These are phyloP conservation scores for Geotrypetes seraphini DNA, from an alignment of 2,797 vertebrate genomes.

Conservation along the genomic window DNA sequence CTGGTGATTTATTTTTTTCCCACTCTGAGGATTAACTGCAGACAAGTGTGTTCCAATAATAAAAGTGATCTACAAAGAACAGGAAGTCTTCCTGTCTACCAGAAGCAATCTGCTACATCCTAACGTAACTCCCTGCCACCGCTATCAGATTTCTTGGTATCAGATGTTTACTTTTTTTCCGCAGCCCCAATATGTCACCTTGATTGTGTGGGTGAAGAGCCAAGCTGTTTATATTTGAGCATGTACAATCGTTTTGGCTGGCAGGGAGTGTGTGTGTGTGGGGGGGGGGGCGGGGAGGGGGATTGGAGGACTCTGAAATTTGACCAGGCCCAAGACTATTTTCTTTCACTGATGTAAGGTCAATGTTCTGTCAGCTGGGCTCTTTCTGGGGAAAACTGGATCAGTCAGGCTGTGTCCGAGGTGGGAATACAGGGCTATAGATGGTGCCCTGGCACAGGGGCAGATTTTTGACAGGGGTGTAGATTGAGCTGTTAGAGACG, in stretches of 20 bases:
- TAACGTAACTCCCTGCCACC: slow-evolving; percentile 24
- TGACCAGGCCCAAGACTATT: slow-evolving; percentile 20
- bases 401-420: too few species aligned
- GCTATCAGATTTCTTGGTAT: slow-evolving; percentile 42
- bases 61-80: slow-evolving; percentile 53
- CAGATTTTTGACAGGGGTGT: too few species aligned
- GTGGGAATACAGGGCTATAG: too few species aligned
- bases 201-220: slow-evolving; percentile 22
- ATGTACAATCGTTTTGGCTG: slow-evolving; percentile 10
- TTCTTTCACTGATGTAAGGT: slow-evolving; percentile 25
- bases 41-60: slow-evolving; percentile 61
- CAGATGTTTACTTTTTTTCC: slow-evolving; percentile 4
- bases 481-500: too few species aligned
- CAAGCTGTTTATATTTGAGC: slow-evolving; percentile 17
- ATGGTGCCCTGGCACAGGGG: too few species aligned
- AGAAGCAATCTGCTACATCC: slow-evolving; percentile 48
- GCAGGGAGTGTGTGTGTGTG: too few species aligned
- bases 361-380: slow-evolving; percentile 2
- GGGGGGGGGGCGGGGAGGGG: too few species aligned
- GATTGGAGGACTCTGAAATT: slow-evolving; percentile 18
- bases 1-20: slow-evolving; percentile 54
- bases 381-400: too few species aligned
- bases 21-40: slow-evolving; percentile 56
- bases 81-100: slow-evolving; percentile 44
- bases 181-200: slow-evolving; percentile 44